phyloP scores from a whole-genome alignment of 2,113 vertebrate genomes.

The Python bivittatus region DNA sequence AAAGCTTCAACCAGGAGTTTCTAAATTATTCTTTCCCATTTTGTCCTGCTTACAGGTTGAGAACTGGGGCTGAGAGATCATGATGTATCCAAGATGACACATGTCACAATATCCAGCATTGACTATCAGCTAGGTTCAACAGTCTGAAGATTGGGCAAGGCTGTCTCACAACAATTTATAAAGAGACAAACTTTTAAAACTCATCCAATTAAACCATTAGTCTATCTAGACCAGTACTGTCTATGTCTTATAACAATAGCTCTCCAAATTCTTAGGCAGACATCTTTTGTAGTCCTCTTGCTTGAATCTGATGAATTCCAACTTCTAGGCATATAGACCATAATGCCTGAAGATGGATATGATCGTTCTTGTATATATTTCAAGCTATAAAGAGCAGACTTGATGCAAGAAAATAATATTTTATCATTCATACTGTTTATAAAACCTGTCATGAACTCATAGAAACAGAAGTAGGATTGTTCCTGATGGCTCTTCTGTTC shows the following conservation, averaged over 20 bases:
- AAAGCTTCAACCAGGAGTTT: neutral
- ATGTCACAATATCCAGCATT: neutral
- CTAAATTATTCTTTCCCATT: neutral
- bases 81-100: neutral
- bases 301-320: neutral
- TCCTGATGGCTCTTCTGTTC: neutral
- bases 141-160: neutral
- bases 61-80: neutral
- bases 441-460: neutral
- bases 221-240: neutral
- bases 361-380: neutral
- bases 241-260: neutral
- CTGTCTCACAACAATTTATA: neutral
- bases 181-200: neutral
- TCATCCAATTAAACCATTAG: neutral
- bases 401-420: neutral
- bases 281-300: neutral
- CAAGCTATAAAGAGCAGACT: neutral
- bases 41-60: neutral
- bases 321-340: neutral
- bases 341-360: neutral
- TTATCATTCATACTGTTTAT: neutral
- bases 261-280: neutral
- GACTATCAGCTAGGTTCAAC: neutral
- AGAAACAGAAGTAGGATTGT: neutral